Percentiles rank a stretch among this genome's conserved stretches.
phyloP scores from a whole-genome alignment of 23 tunicate genomes.

The Oikopleura vanhoeffeni region DNA sequence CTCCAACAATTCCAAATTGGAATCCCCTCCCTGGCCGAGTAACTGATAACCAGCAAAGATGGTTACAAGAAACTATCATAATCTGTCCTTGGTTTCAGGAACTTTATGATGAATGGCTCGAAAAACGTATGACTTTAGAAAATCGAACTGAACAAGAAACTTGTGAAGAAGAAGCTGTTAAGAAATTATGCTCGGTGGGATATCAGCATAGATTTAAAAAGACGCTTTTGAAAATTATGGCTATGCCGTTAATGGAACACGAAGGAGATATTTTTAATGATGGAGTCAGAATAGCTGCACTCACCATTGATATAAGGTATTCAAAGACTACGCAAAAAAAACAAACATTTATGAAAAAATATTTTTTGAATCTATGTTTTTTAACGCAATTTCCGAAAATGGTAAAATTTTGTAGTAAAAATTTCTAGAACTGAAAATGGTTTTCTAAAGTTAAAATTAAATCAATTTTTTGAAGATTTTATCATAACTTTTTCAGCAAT shows the following conservation, averaged over 20 bases:
- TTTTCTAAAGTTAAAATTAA: too few relatives aligned
- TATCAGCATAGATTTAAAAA: not conserved
- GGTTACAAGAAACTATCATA: not conserved
- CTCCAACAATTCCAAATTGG: not conserved
- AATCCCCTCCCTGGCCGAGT: not conserved
- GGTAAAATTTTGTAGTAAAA: too few relatives aligned
- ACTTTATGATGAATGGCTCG: not conserved
- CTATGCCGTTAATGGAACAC: constrained; percentile 1
- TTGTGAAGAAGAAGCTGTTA: not conserved
- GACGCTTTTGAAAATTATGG: constrained; percentile 12
- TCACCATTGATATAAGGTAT: not conserved
- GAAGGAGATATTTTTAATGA: constrained; percentile 11
- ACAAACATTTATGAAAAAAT: too few relatives aligned
- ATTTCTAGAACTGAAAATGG: too few relatives aligned
- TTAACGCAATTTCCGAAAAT: too few relatives aligned
- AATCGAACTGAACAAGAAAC: not conserved
- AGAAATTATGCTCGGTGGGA: not conserved
- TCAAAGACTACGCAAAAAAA: too few relatives aligned
- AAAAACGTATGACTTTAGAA: not conserved
- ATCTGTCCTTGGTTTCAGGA: constrained; percentile 10
- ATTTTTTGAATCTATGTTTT: too few relatives aligned
- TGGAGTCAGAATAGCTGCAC: not conserved
- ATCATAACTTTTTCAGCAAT: too few relatives aligned
- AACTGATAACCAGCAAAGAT: not conserved
- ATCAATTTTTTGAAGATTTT: too few relatives aligned